Conservation (phyloP, 2,797 vertebrate genomes). For the Diglossa cyanea region DNA sequence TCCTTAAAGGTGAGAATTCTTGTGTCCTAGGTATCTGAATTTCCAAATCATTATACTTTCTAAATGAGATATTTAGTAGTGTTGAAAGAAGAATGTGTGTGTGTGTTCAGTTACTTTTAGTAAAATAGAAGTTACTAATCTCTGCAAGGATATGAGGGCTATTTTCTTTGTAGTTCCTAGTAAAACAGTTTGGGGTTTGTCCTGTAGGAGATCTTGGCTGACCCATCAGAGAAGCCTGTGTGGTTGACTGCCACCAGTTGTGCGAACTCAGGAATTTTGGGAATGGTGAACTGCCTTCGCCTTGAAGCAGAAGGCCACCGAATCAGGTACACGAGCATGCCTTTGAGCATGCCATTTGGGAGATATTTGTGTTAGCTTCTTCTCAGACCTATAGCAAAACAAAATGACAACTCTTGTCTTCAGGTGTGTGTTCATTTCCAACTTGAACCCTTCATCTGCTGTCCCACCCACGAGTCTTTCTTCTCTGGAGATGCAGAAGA, state of each 20-base stretch:
- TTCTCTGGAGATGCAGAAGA: conserved; percentile 76
- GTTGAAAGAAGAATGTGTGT: neutral
- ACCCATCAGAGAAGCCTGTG: conserved; percentile 77
- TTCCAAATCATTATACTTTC: neutral
- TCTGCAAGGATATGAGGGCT: neutral
- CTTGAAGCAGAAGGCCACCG: conserved; percentile 89
- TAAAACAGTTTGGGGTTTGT: conserved; percentile 15
- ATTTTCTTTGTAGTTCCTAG: neutral
- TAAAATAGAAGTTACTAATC: neutral
- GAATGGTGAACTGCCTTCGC: conserved; percentile 96
- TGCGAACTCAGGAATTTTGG: conserved; percentile 86
- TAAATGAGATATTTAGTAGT: neutral
- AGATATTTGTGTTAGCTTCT: neutral
- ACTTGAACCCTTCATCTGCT: conserved; percentile 74
- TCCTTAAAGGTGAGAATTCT: conserved; percentile 84
- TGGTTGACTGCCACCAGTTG: conserved; percentile 84
- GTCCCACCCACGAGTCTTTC: conserved; percentile 65
- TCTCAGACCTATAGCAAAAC: neutral
- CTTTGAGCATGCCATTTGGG: neutral
- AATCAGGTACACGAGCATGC: conserved; percentile 79
- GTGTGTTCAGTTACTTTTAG: neutral
- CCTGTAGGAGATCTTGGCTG: conserved; percentile 72
- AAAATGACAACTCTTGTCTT: neutral
- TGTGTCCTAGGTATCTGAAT: neutral
- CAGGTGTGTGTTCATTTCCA: conserved; percentile 91